A percentile compares a stretch with the other conserved stretches of the same genome.
phyloP scores from a whole-genome alignment of 2,113 vertebrate genomes.

The Nanorana parkeri region DNA sequence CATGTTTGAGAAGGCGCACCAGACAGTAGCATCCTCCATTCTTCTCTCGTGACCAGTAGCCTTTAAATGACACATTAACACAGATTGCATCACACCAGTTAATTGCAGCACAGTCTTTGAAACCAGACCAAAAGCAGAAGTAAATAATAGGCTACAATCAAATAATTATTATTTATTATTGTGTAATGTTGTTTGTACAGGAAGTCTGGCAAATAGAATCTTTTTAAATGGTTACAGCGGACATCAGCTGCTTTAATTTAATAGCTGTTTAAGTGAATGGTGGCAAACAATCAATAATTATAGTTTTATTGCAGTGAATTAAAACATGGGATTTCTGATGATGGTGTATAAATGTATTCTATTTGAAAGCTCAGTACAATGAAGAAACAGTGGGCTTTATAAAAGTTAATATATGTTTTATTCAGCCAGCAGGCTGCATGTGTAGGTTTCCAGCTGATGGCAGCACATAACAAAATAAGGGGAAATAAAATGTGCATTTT shows the following conservation, averaged over 20 bases:
- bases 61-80: neutral
- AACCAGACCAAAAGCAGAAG: conserved; percentile 18
- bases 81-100: neutral
- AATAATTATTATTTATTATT: conserved; percentile 46
- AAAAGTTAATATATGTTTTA: too few species aligned
- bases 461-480: too few species aligned
- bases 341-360: neutral
- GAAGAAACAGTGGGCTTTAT: too few species aligned
- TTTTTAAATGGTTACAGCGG: conserved; percentile 16
- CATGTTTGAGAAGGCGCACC: too few species aligned
- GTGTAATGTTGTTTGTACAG: conserved; percentile 39
- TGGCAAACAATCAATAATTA: conserved; percentile 32
- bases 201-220: conserved; percentile 23
- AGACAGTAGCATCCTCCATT: too few species aligned
- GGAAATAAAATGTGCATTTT: too few species aligned
- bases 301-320: conserved; percentile 15
- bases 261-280: conserved; percentile 33
- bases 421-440: too few species aligned
- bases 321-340: conserved; percentile 11
- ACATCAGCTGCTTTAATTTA: conserved; percentile 9
- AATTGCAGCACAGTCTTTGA: neutral
- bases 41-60: too few species aligned
- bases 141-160: conserved; percentile 34
- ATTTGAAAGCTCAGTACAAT: too few species aligned
- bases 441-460: too few species aligned